These are phyloP conservation scores for Parnassius smintheus DNA, from an alignment of 2,888 invertebrate genomes.

Conservation along the genomic window DNA sequence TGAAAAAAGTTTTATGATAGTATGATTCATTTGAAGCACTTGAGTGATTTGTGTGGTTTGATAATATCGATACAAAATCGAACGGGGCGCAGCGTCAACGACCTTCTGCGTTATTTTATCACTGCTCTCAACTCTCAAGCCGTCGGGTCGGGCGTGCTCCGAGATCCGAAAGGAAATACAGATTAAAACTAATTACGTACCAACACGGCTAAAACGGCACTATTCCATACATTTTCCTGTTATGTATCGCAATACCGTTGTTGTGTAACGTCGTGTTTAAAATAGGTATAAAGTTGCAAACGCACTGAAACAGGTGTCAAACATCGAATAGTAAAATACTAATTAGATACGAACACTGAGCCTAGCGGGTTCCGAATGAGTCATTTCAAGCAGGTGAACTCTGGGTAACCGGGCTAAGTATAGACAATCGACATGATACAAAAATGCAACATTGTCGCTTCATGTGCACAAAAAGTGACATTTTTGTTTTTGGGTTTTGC, in stretches of 20 bases:
- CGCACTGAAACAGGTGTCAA: too few relatives aligned
- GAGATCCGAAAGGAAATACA: conserved; percentile 38
- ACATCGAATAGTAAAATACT: too few relatives aligned
- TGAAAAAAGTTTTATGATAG: conserved; percentile 4
- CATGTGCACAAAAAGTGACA: too few relatives aligned
- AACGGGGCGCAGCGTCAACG: conserved; percentile 33
- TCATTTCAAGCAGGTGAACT: too few relatives aligned
- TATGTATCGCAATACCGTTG: conserved; percentile 11
- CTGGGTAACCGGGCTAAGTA: too few relatives aligned
- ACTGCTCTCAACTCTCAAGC: conserved; percentile 33
- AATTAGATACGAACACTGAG: too few relatives aligned
- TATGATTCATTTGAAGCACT: conserved; percentile 28
- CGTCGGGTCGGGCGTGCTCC: conserved; percentile 28
- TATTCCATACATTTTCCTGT: conserved; percentile 27
- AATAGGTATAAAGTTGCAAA: background rate
- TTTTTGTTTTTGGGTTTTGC: too few relatives aligned
- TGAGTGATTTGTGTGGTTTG: conserved; percentile 22
- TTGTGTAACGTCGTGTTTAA: conserved; percentile 5
- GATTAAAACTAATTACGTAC: conserved; percentile 43
- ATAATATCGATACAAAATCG: conserved; percentile 28
- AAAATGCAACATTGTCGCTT: too few relatives aligned
- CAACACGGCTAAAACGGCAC: conserved; percentile 18
- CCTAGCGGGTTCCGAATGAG: too few relatives aligned
- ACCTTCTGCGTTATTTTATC: conserved; percentile 34
- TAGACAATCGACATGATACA: too few relatives aligned